Conservation (phyloP, 2,888 invertebrate genomes). For the Mantis religiosa region DNA sequence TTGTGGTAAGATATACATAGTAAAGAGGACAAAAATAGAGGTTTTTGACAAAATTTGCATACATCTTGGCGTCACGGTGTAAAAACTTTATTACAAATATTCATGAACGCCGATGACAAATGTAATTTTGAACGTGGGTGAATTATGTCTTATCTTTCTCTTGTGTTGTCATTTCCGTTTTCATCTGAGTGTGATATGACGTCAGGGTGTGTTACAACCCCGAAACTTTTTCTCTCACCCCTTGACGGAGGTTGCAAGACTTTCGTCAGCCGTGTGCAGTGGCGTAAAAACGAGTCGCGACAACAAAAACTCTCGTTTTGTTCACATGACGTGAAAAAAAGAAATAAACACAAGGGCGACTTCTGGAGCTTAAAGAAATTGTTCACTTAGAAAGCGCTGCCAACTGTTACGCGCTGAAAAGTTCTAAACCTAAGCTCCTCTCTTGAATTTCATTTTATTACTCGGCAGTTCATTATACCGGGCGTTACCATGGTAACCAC, state of each 20-base stretch:
- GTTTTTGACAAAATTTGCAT: no score
- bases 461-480: no score
- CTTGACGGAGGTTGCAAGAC: background rate
- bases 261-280: background rate
- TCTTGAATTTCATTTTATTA: no score
- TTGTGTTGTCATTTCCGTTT: background rate
- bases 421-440: no score
- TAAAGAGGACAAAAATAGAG: no score
- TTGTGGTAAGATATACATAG: no score
- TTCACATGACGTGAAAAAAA: background rate
- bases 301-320: background rate
- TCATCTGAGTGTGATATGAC: background rate
- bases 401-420: background rate
- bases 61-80: no score
- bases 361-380: background rate
- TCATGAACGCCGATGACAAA: background rate
- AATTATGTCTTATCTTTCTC: background rate
- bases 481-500: no score
- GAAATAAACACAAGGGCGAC: background rate
- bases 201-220: background rate
- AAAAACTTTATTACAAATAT: background rate
- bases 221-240: background rate
- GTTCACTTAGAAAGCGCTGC: background rate
- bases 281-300: background rate
- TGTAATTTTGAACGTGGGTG: background rate